phyloP scores from a whole-genome alignment of 2,888 invertebrate species.

The Apantesis nais region DNA sequence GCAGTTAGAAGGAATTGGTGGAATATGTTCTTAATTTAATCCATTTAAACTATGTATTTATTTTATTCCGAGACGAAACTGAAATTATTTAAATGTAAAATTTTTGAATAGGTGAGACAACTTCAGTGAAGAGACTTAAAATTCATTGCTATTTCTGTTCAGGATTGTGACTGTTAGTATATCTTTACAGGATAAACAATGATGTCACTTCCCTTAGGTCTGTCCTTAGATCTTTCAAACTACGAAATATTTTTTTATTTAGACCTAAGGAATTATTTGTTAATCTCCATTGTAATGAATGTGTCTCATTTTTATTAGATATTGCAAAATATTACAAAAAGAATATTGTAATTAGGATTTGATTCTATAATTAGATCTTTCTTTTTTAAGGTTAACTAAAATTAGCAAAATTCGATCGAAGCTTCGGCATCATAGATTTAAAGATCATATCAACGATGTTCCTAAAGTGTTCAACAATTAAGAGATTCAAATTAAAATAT shows the following conservation, averaged over 20 bases:
- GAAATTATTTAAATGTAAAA: slow-evolving; percentile 27
- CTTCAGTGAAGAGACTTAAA: not conserved
- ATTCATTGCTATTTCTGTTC: not conserved
- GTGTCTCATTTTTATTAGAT: not conserved
- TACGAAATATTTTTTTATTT: not conserved
- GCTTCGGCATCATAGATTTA: no score
- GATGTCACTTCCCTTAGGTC: no score
- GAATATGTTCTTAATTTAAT: slow-evolving; percentile 65
- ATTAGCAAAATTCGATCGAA: no score
- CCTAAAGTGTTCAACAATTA: not conserved
- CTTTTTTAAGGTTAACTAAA: no score
- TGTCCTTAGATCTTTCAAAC: no score
- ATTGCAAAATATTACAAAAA: not conserved
- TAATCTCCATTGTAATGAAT: not conserved
- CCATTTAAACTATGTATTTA: slow-evolving; percentile 63
- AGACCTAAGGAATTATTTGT: not conserved
- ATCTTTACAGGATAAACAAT: no score
- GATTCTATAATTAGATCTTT: no score
- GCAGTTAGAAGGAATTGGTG: slow-evolving; percentile 48
- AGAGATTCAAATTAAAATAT: not conserved
- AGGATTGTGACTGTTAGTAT: not conserved
- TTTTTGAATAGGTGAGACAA: slow-evolving; percentile 10
- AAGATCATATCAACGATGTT: no score
- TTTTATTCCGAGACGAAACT: slow-evolving; percentile 33
- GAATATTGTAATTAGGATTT: not conserved